Evolutionary conservation across 2,113 vertebrate genomes (phyloP).

Genomic region (Capra hircus): DNA sequence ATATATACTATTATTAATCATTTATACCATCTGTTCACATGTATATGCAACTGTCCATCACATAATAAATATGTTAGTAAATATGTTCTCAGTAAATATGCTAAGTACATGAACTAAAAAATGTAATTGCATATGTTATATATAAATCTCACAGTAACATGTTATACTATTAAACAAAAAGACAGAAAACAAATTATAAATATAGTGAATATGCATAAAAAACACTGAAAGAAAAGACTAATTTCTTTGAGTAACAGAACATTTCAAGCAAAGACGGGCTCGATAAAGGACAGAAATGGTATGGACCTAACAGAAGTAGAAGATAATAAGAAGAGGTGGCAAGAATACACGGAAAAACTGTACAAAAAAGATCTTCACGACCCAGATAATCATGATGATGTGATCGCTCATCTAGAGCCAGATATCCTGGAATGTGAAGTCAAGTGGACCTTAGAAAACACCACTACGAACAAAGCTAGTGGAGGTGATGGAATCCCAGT

Average conservation of each 20-base stretch:
- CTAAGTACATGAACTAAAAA: not conserved
- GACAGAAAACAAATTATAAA: not conserved
- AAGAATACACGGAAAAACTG: no score
- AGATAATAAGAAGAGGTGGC: no score
- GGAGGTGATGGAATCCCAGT: no score
- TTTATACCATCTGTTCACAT: not conserved
- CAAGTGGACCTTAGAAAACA: no score
- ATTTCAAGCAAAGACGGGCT: no score
- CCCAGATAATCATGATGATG: no score
- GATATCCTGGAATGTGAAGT: no score
- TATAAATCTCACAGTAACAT: not conserved
- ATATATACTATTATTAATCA: not conserved
- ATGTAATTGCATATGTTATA: not conserved
- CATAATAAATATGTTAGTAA: not conserved
- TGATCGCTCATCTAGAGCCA: no score
- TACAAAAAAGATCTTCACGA: no score
- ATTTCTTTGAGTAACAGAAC: not conserved
- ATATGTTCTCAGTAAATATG: not conserved
- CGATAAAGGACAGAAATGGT: no score
- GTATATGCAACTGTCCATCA: not conserved
- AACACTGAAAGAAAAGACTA: not conserved
- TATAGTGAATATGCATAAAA: not conserved
- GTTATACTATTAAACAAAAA: not conserved
- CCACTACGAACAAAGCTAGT: no score
- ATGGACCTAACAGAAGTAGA: no score